Conservation (phyloP, 1,140 invertebrate genomes). For the Zaprionus nigranus region DNA sequence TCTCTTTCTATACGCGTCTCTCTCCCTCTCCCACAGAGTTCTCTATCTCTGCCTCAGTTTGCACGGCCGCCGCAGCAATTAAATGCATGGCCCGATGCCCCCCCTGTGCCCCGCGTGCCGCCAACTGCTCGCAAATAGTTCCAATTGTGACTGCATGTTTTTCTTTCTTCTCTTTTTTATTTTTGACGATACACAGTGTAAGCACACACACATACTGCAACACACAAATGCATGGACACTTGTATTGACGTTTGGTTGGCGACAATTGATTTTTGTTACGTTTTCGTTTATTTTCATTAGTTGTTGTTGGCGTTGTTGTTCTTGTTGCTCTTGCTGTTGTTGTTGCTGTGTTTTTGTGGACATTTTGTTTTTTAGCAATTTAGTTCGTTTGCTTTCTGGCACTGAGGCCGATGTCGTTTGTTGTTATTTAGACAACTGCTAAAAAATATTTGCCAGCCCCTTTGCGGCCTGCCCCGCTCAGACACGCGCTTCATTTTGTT, state of each 20-base stretch:
- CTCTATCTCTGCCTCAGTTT: conserved; percentile 32
- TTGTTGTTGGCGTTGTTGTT: conserved; percentile 50
- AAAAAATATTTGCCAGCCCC: conserved; percentile 59
- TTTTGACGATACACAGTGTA: conserved; percentile 65
- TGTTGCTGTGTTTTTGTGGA: conserved; percentile 38
- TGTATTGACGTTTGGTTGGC: conserved; percentile 81
- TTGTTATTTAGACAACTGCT: conserved; percentile 79
- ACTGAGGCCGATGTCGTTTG: conserved; percentile 52
- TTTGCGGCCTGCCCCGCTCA: conserved; percentile 23
- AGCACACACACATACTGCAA: conserved; percentile 36
- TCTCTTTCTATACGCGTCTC: background rate
- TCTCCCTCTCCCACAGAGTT: background rate
- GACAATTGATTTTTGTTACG: conserved; percentile 83
- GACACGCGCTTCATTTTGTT: conserved; percentile 74
- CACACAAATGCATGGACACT: conserved; percentile 57
- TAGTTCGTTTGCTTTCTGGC: conserved; percentile 81
- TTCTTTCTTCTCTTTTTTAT: conserved; percentile 17
- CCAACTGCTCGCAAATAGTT: conserved; percentile 59
- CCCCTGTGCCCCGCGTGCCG: conserved; percentile 5
- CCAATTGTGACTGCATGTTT: conserved; percentile 73
- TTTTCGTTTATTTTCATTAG: conserved; percentile 80
- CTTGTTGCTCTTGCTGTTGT: conserved; percentile 43
- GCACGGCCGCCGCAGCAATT: conserved; percentile 56
- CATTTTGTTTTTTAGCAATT: conserved; percentile 69
- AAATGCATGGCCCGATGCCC: conserved; percentile 56